Base-by-base conservation (phyloP, 2,797 vertebrate genomes). In the Falco naumanni region DNA sequence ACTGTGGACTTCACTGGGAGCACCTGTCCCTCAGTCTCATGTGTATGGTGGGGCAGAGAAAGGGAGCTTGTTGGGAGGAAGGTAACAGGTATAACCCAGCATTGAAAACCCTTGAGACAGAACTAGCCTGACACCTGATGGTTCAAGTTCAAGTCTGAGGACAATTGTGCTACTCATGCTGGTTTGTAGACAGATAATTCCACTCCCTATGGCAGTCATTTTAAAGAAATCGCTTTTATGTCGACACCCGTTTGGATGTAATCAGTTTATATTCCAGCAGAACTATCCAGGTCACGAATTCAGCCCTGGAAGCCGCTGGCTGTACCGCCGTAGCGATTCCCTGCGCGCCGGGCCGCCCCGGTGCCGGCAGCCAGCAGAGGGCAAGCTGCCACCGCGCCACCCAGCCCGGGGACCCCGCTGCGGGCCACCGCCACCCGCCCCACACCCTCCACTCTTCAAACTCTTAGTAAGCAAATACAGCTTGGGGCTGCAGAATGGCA, bases 331-430 rank as follows among this genome's bases (percentile, higher is more conserved):
- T 13, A 79, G 34, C 4, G 17, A 37, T 8, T 71, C 9, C 5
- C 61, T 39, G 34, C 0, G 5, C 41, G 6, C 16, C 2, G 1
- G 43, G 47, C 51, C 7, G 2, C 37, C 54, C 25, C 5, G 9
- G 22, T 22, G n/a, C 61, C 15, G 5, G n/a, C 51, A 76, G 69
- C 93, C 94, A 87, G 75, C 76, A 96, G 95, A 96, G 91, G 97
- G 95, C 96, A 97, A 93, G 81, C 63, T 50, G 86, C 26, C 39
- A 47, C 60, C 3, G 8, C 33, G 26, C 37, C 51, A 51, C 19
- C n/a, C 18, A 4, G 4, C 13, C 20, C 2, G 0, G 25, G 20
- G 7, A 50, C 21, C 25, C 51, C 41, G 14, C 43, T 47, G 29
- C 54, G 10, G 6, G 34, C 22, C 26, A 39, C 65, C 0, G 1